Evolutionary conservation across 2,113 vertebrate species (phyloP).

Genomic region (Peromyscus polionotus): DNA sequence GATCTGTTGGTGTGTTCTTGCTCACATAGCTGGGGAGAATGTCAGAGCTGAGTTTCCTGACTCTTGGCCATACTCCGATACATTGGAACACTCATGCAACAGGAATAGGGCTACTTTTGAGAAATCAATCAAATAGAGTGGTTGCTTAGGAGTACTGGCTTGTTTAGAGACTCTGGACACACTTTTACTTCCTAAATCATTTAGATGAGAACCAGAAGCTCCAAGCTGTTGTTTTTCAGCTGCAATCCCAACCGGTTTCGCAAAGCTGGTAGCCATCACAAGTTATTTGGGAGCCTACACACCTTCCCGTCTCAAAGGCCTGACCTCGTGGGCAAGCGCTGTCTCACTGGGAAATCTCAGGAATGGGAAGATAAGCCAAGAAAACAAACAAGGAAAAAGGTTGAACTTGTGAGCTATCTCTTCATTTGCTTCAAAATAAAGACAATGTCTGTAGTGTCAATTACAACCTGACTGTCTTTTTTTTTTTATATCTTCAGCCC

Average conservation of each 20-base stretch:
- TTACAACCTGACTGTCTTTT: neutral
- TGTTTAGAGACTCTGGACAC: neutral
- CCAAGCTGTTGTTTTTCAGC: neutral
- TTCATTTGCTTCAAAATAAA: neutral
- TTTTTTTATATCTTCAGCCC: neutral
- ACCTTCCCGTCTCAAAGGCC: neutral
- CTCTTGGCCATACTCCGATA: neutral
- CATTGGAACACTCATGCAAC: neutral
- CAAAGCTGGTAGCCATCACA: neutral
- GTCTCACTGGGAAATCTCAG: neutral
- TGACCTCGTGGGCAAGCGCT: neutral
- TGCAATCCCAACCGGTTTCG: neutral
- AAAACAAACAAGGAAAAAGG: neutral
- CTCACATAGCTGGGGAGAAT: neutral
- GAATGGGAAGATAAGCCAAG: neutral
- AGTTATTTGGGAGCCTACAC: neutral
- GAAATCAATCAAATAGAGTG: neutral
- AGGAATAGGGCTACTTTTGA: neutral
- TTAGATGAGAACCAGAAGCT: conserved; percentile 1
- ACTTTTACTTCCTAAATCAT: neutral
- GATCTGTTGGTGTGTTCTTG: neutral
- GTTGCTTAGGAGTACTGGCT: neutral
- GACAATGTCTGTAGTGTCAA: neutral
- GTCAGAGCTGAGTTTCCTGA: neutral
- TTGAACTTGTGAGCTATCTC: neutral